Evolutionary conservation across 2,113 vertebrate species (phyloP).

Genomic region (Cyanoliseus patagonus): DNA sequence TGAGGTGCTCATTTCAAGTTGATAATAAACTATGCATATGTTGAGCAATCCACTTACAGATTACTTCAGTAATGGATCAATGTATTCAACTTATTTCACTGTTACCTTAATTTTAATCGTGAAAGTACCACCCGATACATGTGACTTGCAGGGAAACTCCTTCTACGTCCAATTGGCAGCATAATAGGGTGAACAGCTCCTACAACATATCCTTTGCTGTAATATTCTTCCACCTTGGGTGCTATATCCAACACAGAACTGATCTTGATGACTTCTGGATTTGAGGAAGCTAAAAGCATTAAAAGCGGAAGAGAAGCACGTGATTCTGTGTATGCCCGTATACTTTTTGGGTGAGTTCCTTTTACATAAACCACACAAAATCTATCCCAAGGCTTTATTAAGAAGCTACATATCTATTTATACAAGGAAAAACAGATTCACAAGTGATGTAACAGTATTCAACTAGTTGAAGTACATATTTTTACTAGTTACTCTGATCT

Average conservation of each 20-base stretch:
- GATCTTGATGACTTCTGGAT: conserved; percentile 88
- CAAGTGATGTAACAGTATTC: background rate
- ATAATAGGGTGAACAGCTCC: conserved; percentile 89
- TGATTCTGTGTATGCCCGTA: background rate
- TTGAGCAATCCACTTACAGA: background rate
- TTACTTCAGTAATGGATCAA: background rate
- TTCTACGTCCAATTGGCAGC: conserved; percentile 81
- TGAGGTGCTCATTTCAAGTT: background rate
- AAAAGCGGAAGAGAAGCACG: background rate
- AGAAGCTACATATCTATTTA: background rate
- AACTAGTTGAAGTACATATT: background rate
- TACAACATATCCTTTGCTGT: conserved; percentile 87
- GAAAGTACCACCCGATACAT: conserved; percentile 89
- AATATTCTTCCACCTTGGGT: conserved; percentile 88
- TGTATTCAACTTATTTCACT: background rate
- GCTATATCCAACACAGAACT: conserved; percentile 87
- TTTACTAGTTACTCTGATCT: background rate
- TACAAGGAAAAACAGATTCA: background rate
- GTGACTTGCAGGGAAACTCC: conserved; percentile 85
- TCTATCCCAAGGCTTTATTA: background rate
- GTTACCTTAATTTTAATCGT: conserved; percentile 84
- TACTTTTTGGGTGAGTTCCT: background rate
- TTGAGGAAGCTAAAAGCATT: conserved; percentile 71
- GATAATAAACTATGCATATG: fast-evolving
- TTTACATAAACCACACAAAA: conserved; percentile 20